Percentiles rank a stretch among this genome's conserved stretches.
Conservation (phyloP, 1,140 invertebrate genomes). For the Orussus abietinus region DNA sequence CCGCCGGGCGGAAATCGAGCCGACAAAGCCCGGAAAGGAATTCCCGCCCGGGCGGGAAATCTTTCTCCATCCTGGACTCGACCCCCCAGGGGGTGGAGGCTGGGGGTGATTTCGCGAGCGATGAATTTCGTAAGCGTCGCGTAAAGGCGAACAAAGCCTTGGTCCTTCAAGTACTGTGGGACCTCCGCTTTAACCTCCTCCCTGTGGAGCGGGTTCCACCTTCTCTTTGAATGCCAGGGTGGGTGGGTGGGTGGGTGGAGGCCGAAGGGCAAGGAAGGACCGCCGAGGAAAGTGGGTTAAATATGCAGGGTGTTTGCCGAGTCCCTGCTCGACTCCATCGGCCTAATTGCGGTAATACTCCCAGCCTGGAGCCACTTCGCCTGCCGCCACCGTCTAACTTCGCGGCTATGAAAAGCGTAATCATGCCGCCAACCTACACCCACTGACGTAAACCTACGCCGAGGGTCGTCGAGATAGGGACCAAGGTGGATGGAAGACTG, state of each 20-base stretch:
- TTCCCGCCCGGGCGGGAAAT: too few relatives aligned
- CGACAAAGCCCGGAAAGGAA: too few relatives aligned
- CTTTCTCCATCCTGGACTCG: constrained; percentile 11
- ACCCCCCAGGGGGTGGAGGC: too few relatives aligned
- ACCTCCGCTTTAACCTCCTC: too few relatives aligned
- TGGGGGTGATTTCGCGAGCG: constrained; percentile 18
- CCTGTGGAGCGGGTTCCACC: too few relatives aligned
- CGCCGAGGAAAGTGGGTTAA: constrained; percentile 28
- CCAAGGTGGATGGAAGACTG: too few relatives aligned
- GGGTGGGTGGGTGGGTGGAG: neutral
- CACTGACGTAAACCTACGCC: too few relatives aligned
- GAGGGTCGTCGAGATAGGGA: too few relatives aligned
- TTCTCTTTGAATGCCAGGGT: neutral
- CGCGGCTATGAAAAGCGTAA: constrained; percentile 17
- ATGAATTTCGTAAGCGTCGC: constrained; percentile 17
- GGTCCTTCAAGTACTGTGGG: too few relatives aligned
- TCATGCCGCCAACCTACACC: constrained; percentile 19
- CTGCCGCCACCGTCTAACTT: constrained; percentile 18
- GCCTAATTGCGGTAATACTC: constrained; percentile 43
- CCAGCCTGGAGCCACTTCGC: constrained; percentile 28
- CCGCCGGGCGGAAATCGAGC: too few relatives aligned
- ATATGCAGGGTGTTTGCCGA: constrained; percentile 39
- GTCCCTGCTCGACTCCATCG: constrained; percentile 31
- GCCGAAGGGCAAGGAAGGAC: constrained; percentile 7
- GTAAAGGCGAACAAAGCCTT: constrained; percentile 11